Conservation (phyloP, 2,888 invertebrate genomes). For the Chromoteleia sp. region DNA sequence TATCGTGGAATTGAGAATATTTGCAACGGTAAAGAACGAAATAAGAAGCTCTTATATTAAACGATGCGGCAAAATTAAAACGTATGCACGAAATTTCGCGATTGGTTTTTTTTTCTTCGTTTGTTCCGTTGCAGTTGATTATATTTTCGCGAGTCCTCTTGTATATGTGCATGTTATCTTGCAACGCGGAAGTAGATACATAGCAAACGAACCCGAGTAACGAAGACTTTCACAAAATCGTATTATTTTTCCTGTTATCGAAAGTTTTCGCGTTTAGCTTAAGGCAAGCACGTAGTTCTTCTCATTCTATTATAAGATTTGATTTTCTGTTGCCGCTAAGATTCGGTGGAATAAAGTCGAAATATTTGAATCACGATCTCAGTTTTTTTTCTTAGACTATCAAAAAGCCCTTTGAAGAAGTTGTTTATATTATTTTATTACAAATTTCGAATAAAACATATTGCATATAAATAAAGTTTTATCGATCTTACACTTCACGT, state of each 20-base stretch:
- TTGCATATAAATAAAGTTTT: no score
- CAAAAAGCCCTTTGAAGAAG: no score
- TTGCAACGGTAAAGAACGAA: neutral
- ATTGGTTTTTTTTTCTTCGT: slow-evolving; percentile 14
- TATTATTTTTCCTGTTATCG: slow-evolving; percentile 63
- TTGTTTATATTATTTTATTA: no score
- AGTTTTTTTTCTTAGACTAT: no score
- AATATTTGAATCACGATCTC: no score
- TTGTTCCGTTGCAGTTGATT: slow-evolving; percentile 15
- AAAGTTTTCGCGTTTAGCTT: slow-evolving; percentile 47
- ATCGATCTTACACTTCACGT: no score
- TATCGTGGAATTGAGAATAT: slow-evolving; percentile 6
- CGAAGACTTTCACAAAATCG: slow-evolving; percentile 41
- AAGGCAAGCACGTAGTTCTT: slow-evolving; percentile 42
- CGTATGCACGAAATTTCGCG: slow-evolving; percentile 23
- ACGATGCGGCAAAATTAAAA: slow-evolving; percentile 11
- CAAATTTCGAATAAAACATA: no score
- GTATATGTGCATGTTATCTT: slow-evolving; percentile 17
- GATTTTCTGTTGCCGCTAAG: no score
- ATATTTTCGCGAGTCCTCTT: slow-evolving; percentile 23
- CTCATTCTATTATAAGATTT: slow-evolving; percentile 45
- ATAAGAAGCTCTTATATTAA: slow-evolving; percentile 32
- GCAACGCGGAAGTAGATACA: slow-evolving; percentile 30
- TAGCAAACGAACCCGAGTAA: slow-evolving; percentile 29
- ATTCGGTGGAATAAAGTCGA: no score